phyloP scores from a whole-genome alignment of 2,888 invertebrate genomes.

The Aspidiotus destructor region DNA sequence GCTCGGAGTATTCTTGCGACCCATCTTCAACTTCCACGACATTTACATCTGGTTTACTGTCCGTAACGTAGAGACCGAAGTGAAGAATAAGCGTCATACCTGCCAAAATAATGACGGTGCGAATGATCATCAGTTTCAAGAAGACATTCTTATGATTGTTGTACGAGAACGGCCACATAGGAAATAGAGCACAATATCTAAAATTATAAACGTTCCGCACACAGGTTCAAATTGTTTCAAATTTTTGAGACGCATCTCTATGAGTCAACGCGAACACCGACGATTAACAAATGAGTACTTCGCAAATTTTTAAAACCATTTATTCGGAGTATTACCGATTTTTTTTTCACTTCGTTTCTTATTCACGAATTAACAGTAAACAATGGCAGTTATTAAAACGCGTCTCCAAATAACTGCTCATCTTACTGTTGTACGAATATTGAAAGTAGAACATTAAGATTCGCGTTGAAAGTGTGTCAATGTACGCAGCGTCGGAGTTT shows the following conservation, averaged over 20 bases:
- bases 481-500: no score
- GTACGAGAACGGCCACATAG: neutral
- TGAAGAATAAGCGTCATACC: constrained; percentile 26
- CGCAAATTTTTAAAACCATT: no score
- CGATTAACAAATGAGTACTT: no score
- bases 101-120: constrained; percentile 17
- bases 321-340: no score
- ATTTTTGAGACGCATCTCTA: neutral
- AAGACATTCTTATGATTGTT: neutral
- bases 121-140: constrained; percentile 25
- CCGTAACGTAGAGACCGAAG: constrained; percentile 18
- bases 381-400: no score
- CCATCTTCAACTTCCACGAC: neutral
- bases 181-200: neutral
- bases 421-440: no score
- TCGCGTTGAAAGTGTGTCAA: no score
- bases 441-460: no score
- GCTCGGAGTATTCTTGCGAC: neutral
- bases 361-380: no score
- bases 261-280: neutral
- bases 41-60: constrained; percentile 8
- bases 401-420: no score
- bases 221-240: neutral
- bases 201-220: neutral
- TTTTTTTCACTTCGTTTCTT: no score